phyloP scores from a whole-genome alignment of 2,888 invertebrate genomes.

The Dryadula phaetusa region DNA sequence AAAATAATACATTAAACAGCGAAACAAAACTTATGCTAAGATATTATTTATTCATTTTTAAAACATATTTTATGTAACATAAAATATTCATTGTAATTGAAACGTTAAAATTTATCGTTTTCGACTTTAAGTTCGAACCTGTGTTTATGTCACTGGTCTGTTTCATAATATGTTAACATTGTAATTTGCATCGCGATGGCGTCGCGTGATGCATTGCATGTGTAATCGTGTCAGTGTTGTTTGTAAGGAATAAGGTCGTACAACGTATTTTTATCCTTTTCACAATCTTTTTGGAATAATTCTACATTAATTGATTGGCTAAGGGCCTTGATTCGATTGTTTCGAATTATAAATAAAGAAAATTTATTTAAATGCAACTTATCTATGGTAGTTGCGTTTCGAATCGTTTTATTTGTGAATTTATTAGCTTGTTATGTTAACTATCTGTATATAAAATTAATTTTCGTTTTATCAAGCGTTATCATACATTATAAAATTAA shows the following conservation, averaged over 20 bases:
- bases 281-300: conserved; percentile 24
- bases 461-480: too few species aligned
- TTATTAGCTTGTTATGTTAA: too few species aligned
- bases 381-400: background rate
- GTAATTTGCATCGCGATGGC: conserved; percentile 29
- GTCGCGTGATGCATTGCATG: conserved; percentile 27
- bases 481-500: too few species aligned
- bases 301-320: conserved; percentile 13
- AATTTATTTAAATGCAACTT: background rate
- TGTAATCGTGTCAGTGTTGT: conserved; percentile 24
- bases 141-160: conserved; percentile 15
- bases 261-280: conserved; percentile 18
- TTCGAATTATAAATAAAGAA: background rate
- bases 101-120: conserved; percentile 17
- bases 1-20: too few species aligned
- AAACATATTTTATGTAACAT: background rate
- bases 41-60: too few species aligned
- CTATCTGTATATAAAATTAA: too few species aligned
- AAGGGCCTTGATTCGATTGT: background rate
- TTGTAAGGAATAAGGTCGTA: conserved; percentile 25
- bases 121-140: conserved; percentile 2
- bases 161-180: conserved; percentile 21
- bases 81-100: conserved; percentile 11
- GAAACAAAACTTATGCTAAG: too few species aligned
- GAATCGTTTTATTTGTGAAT: background rate